Base-by-base conservation (phyloP, 2,113 vertebrate species). In the Muntiacus muntjak region DNA sequence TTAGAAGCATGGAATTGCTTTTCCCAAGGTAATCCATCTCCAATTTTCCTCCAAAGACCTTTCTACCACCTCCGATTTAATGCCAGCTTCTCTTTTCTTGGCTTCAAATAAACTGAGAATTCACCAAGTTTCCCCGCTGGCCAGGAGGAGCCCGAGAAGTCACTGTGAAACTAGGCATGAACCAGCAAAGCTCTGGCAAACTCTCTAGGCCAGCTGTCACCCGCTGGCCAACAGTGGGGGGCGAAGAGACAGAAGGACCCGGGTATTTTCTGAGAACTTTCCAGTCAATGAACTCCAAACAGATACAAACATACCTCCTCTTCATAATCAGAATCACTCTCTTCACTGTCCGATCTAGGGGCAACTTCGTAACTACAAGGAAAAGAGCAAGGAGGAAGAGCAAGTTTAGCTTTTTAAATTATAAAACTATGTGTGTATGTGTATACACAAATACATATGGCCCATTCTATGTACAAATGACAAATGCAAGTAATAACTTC, bases 291-390 rank as follows among this genome's bases (percentile, higher is more conserved):
- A 67, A 60, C 43, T 67, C 47, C 36, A 86, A 60, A 45, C 11
- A 76, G 64, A 79, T 7, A 60, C 30, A 87, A 1, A 97, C 99
- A 81, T 97, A 99, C 99, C 99, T 99, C 99, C 30, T 99, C 99
- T 89, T 99, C 99, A 96, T 99, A 99, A 90, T 99, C 99, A 25
- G 99, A 99, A 89, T 99, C 99, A 87, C 99, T 99, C 98, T 99
- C 99, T 98, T 99, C 99, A 92, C 99, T 99, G 98, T 99, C 99
- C 25, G 99, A 99, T 94, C 99, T 99, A 1, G 99, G 99, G 16
- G 99, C 99, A 43, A 99, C 99, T 99, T 99, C 99, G 79, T 99
- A 99, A 58, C 99, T 99, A 92, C 5, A 67, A 95, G 54, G 82
- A 45, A 94, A 96, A 86, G 40, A 91, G 3, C 1, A 82, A 64